Base-by-base conservation (phyloP, 1,140 invertebrate species). In the Zophobas morio region DNA sequence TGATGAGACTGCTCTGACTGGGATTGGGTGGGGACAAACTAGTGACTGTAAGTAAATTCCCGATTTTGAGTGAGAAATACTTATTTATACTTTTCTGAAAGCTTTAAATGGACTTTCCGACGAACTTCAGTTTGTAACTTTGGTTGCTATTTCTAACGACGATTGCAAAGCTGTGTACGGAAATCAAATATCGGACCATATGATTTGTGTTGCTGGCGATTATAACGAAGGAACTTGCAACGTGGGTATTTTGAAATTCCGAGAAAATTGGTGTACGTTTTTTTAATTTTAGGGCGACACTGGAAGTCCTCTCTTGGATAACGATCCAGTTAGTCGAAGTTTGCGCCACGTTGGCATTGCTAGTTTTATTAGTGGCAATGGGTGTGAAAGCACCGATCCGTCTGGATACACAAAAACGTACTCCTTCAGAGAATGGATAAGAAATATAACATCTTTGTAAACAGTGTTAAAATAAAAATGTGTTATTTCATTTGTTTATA, bases 151-250 rank as follows among this genome's bases (percentile, higher is more conserved):
- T n/a, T 6, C 70, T 4, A 72, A 72, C 40, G 37, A 51, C 0
- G 47, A 72, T 20, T 72, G 70, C 40, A 35, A n/a, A n/a, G 70
- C 42, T 4, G 70, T 72, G n/a, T 72, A 72, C 3, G 70, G 70
- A 1, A 49, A 66, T 33, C 60, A 66, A 42, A 66, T 66, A 40
- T 66, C 60, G 40, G 60, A 66, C 6, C 60, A 66, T 47, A 66
- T 66, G 60, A 42, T 66, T 33, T 66, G 60, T 32, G 60, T 66
- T 32, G 60, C 60, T n/a, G 60, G 60, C 2, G 36, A 66, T 3
- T 66, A 42, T 42, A 66, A 66, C 39, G 60, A 66, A 32, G 60
- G 60, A 42, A 42, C 60, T 66, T 66, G 60, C 33, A 66, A 20
- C 42, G 60, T 66, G 4, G 32, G 60, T 42, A 6, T 1, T 39